Base-by-base conservation (phyloP, 2,113 vertebrate genomes). In the Cardinalis cardinalis region DNA sequence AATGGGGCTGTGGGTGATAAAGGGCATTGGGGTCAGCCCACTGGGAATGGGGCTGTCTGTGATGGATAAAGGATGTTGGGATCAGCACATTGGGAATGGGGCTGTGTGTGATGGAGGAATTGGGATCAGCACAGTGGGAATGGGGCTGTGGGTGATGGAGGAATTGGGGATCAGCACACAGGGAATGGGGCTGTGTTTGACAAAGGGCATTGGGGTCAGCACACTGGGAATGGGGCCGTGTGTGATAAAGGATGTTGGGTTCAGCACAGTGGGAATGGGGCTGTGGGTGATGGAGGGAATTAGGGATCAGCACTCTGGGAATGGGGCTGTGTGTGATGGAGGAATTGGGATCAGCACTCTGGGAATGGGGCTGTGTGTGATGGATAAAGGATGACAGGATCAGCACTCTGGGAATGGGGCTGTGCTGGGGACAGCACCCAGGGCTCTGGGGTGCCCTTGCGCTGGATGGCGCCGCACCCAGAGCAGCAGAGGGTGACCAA, bases 371-470 rank as follows among this genome's bases (percentile, higher is more conserved):
- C 72, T 38, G 61, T 19, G 58, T 64, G n/a, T 20, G 58, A 31
- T 26, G 6, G 6, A 36, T 38, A 38, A 38, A 38, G 38, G 38
- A 10, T 38, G 38, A 5, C 11, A 10, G 38, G 38, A 10, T 38
- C 58, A 60, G 8, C 36, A 31, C 38, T 28, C 0, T 19, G 38
- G 38, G 13, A 5, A 15, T 41, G 60, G 60, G 18, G 59, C 12
- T 61, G 59, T 40, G 51, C 40, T 41, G 40, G 80, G 48, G 24
- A 59, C 31, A 31, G 26, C 36, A 38, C n/a, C 23, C 28, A 2
- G 36, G 8, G 43, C 31, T 51, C 41, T 1, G 6, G 18, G 16
- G 7, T 65, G 11, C 40, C 43, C 20, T 48, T 0, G 0, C 44
- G 19, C 25, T 44, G 36, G 12, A 3, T 9, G 51, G 16, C 59